phyloP scores from a whole-genome alignment of 1,140 invertebrate species.

The Ectropis grisescens region DNA sequence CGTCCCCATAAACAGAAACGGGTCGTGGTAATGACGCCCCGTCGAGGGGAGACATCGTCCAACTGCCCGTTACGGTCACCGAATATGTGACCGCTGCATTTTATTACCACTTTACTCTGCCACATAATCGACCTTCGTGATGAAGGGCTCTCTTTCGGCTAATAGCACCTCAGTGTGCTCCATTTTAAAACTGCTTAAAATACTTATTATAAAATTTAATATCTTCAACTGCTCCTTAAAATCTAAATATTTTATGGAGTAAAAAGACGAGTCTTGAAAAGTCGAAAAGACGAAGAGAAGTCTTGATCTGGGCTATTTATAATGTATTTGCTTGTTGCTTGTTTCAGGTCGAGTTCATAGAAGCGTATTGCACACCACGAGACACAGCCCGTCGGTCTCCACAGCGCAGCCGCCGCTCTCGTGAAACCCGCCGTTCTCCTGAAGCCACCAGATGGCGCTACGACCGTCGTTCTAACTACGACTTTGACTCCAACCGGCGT shows the following conservation, averaged over 20 bases:
- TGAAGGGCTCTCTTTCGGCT: conserved; percentile 56
- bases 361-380: conserved; percentile 72
- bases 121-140: conserved; percentile 67
- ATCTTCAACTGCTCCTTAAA: no score
- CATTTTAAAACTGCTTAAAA: no score
- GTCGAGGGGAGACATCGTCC: conserved; percentile 42
- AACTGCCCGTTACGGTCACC: conserved; percentile 56
- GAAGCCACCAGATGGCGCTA: conserved; percentile 53
- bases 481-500: conserved; percentile 42
- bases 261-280: no score
- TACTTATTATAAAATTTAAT: no score
- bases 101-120: conserved; percentile 67
- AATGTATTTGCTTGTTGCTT: no score
- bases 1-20: conserved; percentile 62
- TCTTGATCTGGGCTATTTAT: no score
- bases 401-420: conserved; percentile 48
- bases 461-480: conserved; percentile 48
- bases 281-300: no score
- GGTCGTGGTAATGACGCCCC: conserved; percentile 53
- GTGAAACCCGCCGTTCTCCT: conserved; percentile 48
- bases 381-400: conserved; percentile 66
- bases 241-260: no score
- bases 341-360: conserved; percentile 73
- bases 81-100: conserved; percentile 68
- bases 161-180: no score